Percentiles rank a stretch among this genome's conserved stretches.
Evolutionary conservation across 2,888 invertebrate genomes (phyloP).

Genomic region (Girardia tigrina): DNA sequence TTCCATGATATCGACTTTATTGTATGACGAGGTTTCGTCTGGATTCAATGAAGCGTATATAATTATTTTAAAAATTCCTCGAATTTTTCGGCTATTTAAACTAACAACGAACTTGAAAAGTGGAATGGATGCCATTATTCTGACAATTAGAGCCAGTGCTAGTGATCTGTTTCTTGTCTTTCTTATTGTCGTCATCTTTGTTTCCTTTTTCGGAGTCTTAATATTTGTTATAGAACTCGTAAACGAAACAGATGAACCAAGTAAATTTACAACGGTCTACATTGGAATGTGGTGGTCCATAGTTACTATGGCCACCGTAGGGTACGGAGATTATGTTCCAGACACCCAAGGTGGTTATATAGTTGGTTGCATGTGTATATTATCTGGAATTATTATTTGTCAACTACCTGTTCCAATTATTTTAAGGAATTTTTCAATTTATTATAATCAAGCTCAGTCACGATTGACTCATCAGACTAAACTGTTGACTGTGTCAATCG

Average conservation of each 20-base stretch:
- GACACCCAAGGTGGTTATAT: constrained; percentile 39
- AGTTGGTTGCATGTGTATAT: constrained; percentile 45
- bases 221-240: constrained; percentile 47
- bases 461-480: background rate
- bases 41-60: constrained; percentile 11
- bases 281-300: constrained; percentile 70
- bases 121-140: constrained; percentile 41
- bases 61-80: constrained; percentile 13
- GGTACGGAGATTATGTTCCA: constrained; percentile 67
- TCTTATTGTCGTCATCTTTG: constrained; percentile 45
- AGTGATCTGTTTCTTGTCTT: constrained; percentile 45
- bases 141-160: constrained; percentile 50
- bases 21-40: background rate
- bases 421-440: constrained; percentile 43
- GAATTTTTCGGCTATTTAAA: constrained; percentile 8
- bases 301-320: constrained; percentile 84
- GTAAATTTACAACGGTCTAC: constrained; percentile 57
- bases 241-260: constrained; percentile 58
- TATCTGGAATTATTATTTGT: constrained; percentile 45
- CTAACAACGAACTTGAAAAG: background rate
- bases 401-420: constrained; percentile 47
- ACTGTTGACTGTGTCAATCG: background rate
- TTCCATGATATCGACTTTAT: background rate
- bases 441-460: constrained; percentile 24
- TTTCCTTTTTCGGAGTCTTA: constrained; percentile 45